Conservation (phyloP, 2,113 vertebrate genomes). For the Andinoacara biseriatus region DNA sequence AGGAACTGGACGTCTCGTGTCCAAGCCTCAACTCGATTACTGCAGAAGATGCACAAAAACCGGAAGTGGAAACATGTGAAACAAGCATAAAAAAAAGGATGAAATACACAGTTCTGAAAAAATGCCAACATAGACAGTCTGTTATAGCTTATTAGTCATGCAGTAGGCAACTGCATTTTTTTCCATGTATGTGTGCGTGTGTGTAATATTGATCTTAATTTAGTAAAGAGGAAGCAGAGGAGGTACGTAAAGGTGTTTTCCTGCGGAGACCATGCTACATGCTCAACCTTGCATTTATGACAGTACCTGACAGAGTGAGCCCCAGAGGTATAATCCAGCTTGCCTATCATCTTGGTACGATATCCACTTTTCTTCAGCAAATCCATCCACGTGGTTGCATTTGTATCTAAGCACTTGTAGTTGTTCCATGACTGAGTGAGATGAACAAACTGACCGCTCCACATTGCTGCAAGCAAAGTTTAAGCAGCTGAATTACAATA, state of each 20-base stretch:
- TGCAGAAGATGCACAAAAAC: slow-evolving; percentile 59
- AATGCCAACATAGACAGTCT: not conserved
- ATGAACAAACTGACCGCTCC: slow-evolving; percentile 95
- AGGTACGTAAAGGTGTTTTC: not conserved
- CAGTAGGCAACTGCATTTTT: not conserved
- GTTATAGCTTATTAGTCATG: not conserved
- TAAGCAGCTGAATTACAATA: not conserved
- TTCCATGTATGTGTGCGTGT: not conserved
- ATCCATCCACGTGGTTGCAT: slow-evolving; percentile 94
- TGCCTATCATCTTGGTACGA: slow-evolving; percentile 86
- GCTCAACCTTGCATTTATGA: not conserved
- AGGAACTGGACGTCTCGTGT: slow-evolving; percentile 91
- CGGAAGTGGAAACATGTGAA: slow-evolving; percentile 15
- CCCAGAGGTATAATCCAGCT: slow-evolving; percentile 93
- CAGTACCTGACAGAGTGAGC: slow-evolving; percentile 92
- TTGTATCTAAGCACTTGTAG: slow-evolving; percentile 90
- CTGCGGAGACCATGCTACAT: not conserved
- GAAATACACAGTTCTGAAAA: slow-evolving; percentile 16
- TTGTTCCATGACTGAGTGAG: slow-evolving; percentile 98
- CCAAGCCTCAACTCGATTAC: slow-evolving; percentile 98
- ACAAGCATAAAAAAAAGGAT: not conserved
- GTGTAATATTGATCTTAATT: not conserved
- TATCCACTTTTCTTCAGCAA: slow-evolving; percentile 87
- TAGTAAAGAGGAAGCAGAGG: not conserved
- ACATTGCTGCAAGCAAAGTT: slow-evolving; percentile 85